Percentiles rank a stretch among this genome's conserved stretches.
phyloP scores from a whole-genome alignment of 2,113 vertebrate genomes.

The Proteles cristata region DNA sequence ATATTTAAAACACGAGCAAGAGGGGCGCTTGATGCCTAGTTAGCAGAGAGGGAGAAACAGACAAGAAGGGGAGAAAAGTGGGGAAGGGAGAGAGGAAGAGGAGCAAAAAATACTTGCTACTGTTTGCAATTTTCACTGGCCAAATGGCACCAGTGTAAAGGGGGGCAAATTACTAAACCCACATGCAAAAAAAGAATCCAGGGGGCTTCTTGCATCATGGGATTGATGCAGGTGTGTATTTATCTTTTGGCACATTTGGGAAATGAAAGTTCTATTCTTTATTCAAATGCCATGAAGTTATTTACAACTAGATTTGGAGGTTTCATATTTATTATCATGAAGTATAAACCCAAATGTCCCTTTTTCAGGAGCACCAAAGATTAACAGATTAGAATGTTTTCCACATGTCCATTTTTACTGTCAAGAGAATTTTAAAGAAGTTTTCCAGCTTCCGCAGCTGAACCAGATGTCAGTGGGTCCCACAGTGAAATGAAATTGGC shows the following conservation, averaged over 20 bases:
- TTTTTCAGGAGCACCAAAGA: constrained; percentile 89
- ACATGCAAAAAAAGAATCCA: constrained; percentile 56
- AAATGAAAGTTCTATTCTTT: constrained; percentile 77
- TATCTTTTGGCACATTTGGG: constrained; percentile 70
- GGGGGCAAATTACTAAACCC: neutral
- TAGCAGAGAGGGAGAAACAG: neutral
- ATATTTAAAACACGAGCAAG: neutral
- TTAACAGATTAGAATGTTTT: constrained; percentile 96
- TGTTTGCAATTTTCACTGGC: constrained; percentile 38
- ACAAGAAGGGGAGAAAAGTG: neutral
- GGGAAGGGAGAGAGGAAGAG: neutral
- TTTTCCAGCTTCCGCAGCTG: constrained; percentile 94
- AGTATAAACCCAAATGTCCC: constrained; percentile 88
- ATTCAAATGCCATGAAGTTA: constrained; percentile 81
- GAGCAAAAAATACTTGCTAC: neutral
- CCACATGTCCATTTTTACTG: constrained; percentile 94
- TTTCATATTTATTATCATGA: constrained; percentile 88
- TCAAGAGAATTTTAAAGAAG: constrained; percentile 95
- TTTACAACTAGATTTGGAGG: constrained; percentile 84
- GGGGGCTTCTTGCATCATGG: constrained; percentile 53
- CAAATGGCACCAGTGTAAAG: constrained; percentile 48
- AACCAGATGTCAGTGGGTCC: constrained; percentile 94
- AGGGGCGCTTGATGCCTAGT: too few species aligned
- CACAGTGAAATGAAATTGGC: constrained; percentile 92
- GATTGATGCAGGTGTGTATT: constrained; percentile 74